Evolutionary conservation across 2,113 vertebrate species (phyloP), one percentile per base, ranked within the genome.

Genomic region (Pagrus major): DNA sequence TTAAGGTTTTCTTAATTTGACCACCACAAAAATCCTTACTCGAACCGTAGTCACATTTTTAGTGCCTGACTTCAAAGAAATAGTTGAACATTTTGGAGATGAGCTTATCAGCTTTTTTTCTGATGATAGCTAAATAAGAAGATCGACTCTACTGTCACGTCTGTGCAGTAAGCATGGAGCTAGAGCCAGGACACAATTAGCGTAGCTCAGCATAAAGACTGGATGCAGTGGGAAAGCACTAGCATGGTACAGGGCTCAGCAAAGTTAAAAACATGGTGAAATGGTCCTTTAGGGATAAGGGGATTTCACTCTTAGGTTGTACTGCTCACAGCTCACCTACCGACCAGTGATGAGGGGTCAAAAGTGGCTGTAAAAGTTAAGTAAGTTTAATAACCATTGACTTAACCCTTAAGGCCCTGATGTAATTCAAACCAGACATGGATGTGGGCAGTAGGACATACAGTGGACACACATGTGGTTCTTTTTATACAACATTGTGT

Each of bases 401-500:
- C 70, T 10, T 56, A 71, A 63, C 51, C 56, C 31, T 74, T 64
- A 42, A 47, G 47, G 73, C 64, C n/a, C 23, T 66, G 51, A 71
- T 74, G 27, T 31, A 63, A n/a, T 58, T 42, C n/a, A 63, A 71
- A 83, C 63, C 8, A 10, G 66, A 76, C 71, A 55, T 75, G 60
- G 39, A 79, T 66, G 71, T 76, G 61, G 56, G 51, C 44, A 54
- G 21, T 6, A 27, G 44, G 29, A 42, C 54, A 44, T 5, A 47
- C 52, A 73, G 23, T 0, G 9, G 27, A 73, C 75, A 66, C 76
- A 71, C 71, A 77, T 65, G 41, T 55, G 35, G 58, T 68, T 78
- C 31, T 66, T 58, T 82, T 82, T 80, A 82, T 51, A 52, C 69
- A 46, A 46, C 60, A 35, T 29, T 44, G 23, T 83, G 60, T 67